Conservation (phyloP, 2,113 vertebrate genomes). For the Oryctolagus cuniculus region DNA sequence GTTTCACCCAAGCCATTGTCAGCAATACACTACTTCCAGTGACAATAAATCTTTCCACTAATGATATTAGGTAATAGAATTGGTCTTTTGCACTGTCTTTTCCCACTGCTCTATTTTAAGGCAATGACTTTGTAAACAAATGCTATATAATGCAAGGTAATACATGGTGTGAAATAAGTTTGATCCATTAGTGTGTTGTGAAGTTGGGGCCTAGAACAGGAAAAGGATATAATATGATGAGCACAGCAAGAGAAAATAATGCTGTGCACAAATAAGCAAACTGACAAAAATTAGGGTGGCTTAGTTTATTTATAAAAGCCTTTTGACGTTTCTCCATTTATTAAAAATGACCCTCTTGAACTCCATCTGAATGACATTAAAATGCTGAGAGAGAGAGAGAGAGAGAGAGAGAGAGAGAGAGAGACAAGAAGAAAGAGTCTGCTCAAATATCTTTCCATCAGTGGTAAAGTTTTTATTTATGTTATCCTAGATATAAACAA, state of each 20-base stretch:
- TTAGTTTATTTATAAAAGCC: slow-evolving; percentile 77
- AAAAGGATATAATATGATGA: slow-evolving; percentile 67
- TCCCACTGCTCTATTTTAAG: slow-evolving; percentile 61
- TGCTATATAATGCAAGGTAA: slow-evolving; percentile 48
- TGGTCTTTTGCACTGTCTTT: slow-evolving; percentile 56
- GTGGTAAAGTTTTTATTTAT: slow-evolving; percentile 54
- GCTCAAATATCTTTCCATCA: slow-evolving; percentile 59
- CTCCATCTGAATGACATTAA: slow-evolving; percentile 69
- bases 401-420: slow-evolving; percentile 35
- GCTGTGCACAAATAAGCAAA: not conserved
- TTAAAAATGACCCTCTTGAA: slow-evolving; percentile 80
- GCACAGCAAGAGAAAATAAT: not conserved
- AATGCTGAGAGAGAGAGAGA: slow-evolving; percentile 59
- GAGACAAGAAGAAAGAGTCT: slow-evolving; percentile 51
- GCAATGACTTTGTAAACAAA: slow-evolving; percentile 71
- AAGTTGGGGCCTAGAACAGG: slow-evolving; percentile 64
- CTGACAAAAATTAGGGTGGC: slow-evolving; percentile 55
- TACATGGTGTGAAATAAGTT: slow-evolving; percentile 66
- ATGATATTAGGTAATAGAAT: slow-evolving; percentile 76
- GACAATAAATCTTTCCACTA: slow-evolving; percentile 74
- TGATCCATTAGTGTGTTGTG: slow-evolving; percentile 66
- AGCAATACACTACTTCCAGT: slow-evolving; percentile 67
- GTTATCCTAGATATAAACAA: slow-evolving; percentile 64
- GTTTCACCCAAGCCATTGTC: slow-evolving; percentile 64
- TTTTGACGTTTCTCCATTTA: slow-evolving; percentile 69